These are phyloP conservation scores for Sula dactylatra DNA, from an alignment of 2,113 vertebrate genomes.

Conservation along the genomic window DNA sequence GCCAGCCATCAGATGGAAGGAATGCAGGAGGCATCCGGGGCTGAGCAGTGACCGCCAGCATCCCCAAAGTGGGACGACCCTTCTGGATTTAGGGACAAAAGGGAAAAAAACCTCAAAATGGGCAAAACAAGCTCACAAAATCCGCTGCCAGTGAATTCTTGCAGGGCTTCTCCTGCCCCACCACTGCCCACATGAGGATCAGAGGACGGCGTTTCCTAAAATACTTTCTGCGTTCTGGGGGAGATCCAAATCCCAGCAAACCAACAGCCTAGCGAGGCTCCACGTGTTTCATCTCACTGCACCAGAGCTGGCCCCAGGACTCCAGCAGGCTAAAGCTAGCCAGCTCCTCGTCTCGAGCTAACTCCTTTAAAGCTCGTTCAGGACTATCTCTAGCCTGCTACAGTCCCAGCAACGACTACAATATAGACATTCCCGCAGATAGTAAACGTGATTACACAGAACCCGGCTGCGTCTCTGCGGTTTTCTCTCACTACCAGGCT, in stretches of 20 bases:
- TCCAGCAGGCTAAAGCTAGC: neutral
- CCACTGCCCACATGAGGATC: neutral
- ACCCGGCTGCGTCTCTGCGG: neutral
- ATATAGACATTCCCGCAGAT: neutral
- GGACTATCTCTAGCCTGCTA: fast-evolving
- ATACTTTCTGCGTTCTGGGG: neutral
- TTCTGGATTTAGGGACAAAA: neutral
- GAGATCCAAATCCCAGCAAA: neutral
- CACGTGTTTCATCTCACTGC: neutral
- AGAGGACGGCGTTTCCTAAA: neutral
- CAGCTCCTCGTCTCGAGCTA: fast-evolving
- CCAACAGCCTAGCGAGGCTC: neutral
- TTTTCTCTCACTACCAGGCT: neutral
- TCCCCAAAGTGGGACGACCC: neutral
- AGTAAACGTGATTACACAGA: neutral
- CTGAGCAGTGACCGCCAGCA: neutral
- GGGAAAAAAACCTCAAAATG: neutral
- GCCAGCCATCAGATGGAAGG: neutral
- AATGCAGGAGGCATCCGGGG: neutral
- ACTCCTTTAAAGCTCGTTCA: fast-evolving
- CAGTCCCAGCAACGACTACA: neutral
- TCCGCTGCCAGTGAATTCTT: neutral
- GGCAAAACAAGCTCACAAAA: neutral
- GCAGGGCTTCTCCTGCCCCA: neutral
- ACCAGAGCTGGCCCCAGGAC: neutral